Conservation (phyloP, 2,113 vertebrate species). For the Cheirogaleus medius region DNA sequence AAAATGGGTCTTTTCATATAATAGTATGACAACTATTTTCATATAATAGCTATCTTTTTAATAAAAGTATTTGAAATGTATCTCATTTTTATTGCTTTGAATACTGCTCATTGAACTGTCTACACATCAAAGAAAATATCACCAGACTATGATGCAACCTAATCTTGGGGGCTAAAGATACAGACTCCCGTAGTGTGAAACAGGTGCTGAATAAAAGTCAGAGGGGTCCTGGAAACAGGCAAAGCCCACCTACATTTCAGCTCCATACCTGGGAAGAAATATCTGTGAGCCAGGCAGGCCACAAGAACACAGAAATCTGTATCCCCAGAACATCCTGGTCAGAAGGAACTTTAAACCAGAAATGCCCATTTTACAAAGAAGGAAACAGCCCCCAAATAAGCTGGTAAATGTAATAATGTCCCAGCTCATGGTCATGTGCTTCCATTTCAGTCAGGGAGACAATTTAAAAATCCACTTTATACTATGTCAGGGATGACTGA, state of each 20-base stretch:
- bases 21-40: background rate
- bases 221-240: background rate
- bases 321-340: background rate
- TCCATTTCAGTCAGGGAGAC: background rate
- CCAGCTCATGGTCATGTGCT: background rate
- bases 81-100: background rate
- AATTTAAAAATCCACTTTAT: background rate
- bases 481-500: background rate
- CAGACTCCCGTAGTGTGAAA: background rate
- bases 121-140: background rate
- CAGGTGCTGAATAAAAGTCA: background rate
- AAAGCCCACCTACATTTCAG: background rate
- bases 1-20: background rate
- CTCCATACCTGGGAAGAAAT: background rate
- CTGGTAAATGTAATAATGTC: background rate
- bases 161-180: background rate
- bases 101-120: background rate
- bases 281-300: background rate
- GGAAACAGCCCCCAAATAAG: background rate
- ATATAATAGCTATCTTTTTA: background rate
- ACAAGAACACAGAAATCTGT: conserved; percentile 1
- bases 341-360: conserved; percentile 17
- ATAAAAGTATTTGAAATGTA: conserved; percentile 43
- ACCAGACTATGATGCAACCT: background rate
- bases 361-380: background rate